Evolutionary conservation across 2,888 invertebrate species (phyloP), one percentile per base, ranked within the genome.

Genomic region (Formica aserva): DNA sequence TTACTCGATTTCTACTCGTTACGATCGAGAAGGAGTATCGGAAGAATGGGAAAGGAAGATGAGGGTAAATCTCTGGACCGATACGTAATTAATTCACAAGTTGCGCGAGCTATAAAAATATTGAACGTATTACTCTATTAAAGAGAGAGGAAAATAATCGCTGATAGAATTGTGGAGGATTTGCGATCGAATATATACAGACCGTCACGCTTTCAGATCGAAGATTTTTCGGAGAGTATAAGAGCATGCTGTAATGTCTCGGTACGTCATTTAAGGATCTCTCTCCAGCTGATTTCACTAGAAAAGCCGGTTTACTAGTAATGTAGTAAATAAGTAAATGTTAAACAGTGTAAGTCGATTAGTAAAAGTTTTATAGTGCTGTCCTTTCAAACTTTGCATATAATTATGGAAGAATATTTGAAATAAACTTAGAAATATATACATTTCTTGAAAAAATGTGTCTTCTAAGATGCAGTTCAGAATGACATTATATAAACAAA

Each of bases 1-100:
- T 84, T 52, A 66, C 67, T 81, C 15, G 67, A 81, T 84, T 81
- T 84, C 13, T 74, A 74, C 32, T 66, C 22, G 22, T 35, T 48
- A 65, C 11, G 41, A 45, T 41, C 5, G 29, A 52, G n/a, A 77
- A 52, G 22, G n/a, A 18, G 13, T 52, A 65, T 55, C 18, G 3
- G n/a, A 18, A 67, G 32, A n/a, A 66, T 5, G 35, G 18, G 18
- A 75, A 26, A 52, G 29, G 11, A 35, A 26, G n/a, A 65, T 76
- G 41, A 82, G 29, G 11, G 11, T 9, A 35, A 35, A 35, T 57
- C 11, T 26, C 15, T 26, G 32, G 15, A 48, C 13, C 26, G 3
- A 55, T 71, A 38, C 13, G 2, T 35, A 65, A 45, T 69, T 74
- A 81, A 81, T 75, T 81, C 52, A 63, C n/a, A n/a, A 32, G n/a